Evolutionary conservation across 2,113 vertebrate species (phyloP), one percentile per base, ranked within the genome.

Genomic region (Tenrec ecaudatus): DNA sequence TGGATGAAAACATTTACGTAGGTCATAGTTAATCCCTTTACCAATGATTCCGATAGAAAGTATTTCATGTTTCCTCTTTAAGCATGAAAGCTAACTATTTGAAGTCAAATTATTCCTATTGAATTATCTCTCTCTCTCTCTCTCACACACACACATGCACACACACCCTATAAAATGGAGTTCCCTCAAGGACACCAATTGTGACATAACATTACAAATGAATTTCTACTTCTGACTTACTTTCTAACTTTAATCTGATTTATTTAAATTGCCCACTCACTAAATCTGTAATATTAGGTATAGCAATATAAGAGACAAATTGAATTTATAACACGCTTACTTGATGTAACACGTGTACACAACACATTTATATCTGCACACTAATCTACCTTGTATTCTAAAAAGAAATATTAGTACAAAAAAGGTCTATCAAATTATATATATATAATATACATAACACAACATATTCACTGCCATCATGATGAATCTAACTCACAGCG

Each of bases 41-140:
- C 16, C 84, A 80, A 89, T 23, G 82, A 20, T 43, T 57, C 58
- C 11, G 82, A n/a, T 71, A 64, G 4, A 90, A 79, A 88, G 33
- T 1, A 8, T 69, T 82, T 20, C 92, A 82, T 85, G 0, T 29
- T 92, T 94, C 69, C 78, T 22, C 7, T 82, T 85, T 88, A 90
- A 75, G 64, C 15, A 36, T 66, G 1, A 73, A 91, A 90, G 11
- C 43, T 64, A 90, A 66, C 76, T 6, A 91, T 58, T 82, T 91
- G 73, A 82, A 4, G 31, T 93, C 25, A 7, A 38, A 15, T 60
- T 66, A 10, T 38, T 69, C 2, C 20, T 53, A 40, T 7, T 62
- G 16, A 4, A 25, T 81, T 53, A 5, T 53, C 47, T 53, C 47
- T 53, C 47, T 53, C 47, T 53, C 47, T 53, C 47, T 53, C 47